phyloP scores from a whole-genome alignment of 2,797 vertebrate species.

The Alca torda region DNA sequence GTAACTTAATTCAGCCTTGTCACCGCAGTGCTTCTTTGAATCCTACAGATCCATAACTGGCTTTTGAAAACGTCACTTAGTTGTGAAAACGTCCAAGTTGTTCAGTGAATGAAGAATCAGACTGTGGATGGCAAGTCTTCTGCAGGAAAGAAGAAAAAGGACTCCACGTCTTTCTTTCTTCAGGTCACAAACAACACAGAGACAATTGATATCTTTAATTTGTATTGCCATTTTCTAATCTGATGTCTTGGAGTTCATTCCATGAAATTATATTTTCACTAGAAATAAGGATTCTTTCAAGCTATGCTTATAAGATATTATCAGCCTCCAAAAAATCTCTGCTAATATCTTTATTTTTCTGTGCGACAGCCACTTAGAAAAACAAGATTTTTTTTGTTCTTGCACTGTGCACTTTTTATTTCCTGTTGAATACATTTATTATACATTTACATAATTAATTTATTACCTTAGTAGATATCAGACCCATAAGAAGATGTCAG shows the following conservation, averaged over 20 bases:
- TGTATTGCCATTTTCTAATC: not conserved
- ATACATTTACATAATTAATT: slow-evolving; percentile 43
- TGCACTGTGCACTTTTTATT: slow-evolving; percentile 1
- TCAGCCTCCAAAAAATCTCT: not conserved
- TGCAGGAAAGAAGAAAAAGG: not conserved
- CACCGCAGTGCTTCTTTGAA: not conserved
- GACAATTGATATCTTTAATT: not conserved
- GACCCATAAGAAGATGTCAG: not conserved
- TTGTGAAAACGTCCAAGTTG: not conserved
- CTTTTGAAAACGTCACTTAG: not conserved
- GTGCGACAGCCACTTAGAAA: not conserved
- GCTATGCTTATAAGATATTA: not conserved
- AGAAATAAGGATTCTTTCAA: not conserved
- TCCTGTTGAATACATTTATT: slow-evolving; percentile 35
- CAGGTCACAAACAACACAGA: accelerated
- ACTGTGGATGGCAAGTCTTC: not conserved
- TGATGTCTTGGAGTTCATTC: not conserved
- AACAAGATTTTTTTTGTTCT: not conserved
- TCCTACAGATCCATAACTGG: not conserved
- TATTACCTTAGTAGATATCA: slow-evolving; percentile 47
- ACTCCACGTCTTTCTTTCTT: not conserved
- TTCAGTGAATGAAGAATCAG: not conserved
- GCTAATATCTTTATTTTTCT: not conserved
- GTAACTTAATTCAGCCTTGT: not conserved
- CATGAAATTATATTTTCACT: not conserved